Evolutionary conservation across 2,797 vertebrate genomes (phyloP), one percentile per base, ranked within the genome.

Genomic region (Zonotrichia albicollis): DNA sequence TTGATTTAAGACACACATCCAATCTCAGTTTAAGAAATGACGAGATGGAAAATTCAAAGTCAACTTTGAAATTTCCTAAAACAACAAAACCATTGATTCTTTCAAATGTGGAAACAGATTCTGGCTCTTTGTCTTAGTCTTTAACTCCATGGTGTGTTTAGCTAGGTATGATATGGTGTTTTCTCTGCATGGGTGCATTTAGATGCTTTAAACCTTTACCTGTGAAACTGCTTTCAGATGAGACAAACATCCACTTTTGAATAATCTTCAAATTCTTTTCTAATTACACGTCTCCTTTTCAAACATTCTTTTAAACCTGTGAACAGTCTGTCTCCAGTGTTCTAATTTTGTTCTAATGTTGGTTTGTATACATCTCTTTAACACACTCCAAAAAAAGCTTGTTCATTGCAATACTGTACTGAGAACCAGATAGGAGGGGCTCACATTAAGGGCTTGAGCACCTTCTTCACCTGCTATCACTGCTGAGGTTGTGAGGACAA

Each of bases 351-450:
- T 20, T 61, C 20, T 53, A 40, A 60, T 13, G 22, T 4, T 26
- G 7, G 2, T 84, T 74, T 19, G n/a, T 7, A 12, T 13, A 26
- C 29, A 32, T 1, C 3, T 42, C 46, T 40, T 51, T 15, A 68
- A 42, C 27, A 68, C 0, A 0, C 5, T 36, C 45, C 5, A 55
- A 25, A 43, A 80, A 67, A 36, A 21, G 5, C 30, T 29, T 43
- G 8, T 34, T 71, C 25, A 22, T 27, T 32, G 26, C 10, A 53
- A 32, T 32, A 65, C 9, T 36, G 19, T 29, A 25, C 38, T 11
- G 13, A 86, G 46, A 61, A 55, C 5, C 26, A 76, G 7, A 18
- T 34, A 36, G 51, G 1, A 83, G 23, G 27, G 23, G 27, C 30
- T 80, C 38, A 70, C 8, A 5, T 9, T 5, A 89, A 27, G 4